Conservation (phyloP, 2,113 vertebrate species). For the Actinemys pallida region DNA sequence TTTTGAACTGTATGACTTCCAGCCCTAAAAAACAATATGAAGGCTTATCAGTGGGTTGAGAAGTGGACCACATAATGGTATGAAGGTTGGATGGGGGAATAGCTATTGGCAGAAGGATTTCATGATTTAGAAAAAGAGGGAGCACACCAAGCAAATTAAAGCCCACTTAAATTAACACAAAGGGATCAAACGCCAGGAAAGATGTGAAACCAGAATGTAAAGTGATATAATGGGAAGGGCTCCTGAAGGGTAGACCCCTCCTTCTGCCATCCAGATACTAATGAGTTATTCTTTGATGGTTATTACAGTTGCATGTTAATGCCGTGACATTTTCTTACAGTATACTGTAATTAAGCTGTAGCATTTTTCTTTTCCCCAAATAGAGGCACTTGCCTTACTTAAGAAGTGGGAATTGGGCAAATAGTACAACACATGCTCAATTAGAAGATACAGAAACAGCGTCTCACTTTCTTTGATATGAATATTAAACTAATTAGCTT, state of each 20-base stretch:
- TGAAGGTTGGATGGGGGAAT: not conserved
- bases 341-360: not conserved
- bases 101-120: not conserved
- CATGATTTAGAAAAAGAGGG: not conserved
- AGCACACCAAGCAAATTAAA: not conserved
- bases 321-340: not conserved
- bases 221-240: not conserved
- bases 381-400: not conserved
- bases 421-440: not conserved
- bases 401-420: slow-evolving; percentile 12
- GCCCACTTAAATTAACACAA: not conserved
- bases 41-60: not conserved
- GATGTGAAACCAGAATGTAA: not conserved
- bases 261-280: not conserved
- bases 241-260: not conserved
- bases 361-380: not conserved
- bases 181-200: not conserved
- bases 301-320: not conserved
- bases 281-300: not conserved
- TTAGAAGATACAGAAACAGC: slow-evolving; percentile 43
- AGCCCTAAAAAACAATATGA: slow-evolving; percentile 13
- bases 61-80: not conserved
- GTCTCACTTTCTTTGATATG: slow-evolving; percentile 62
- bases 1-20: slow-evolving; percentile 20
- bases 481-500: slow-evolving; percentile 79